A percentile compares a stretch with the other conserved stretches of the same genome.
phyloP scores from a whole-genome alignment of 2,113 vertebrate species.

The Ptilorrhoa leucosticta region DNA sequence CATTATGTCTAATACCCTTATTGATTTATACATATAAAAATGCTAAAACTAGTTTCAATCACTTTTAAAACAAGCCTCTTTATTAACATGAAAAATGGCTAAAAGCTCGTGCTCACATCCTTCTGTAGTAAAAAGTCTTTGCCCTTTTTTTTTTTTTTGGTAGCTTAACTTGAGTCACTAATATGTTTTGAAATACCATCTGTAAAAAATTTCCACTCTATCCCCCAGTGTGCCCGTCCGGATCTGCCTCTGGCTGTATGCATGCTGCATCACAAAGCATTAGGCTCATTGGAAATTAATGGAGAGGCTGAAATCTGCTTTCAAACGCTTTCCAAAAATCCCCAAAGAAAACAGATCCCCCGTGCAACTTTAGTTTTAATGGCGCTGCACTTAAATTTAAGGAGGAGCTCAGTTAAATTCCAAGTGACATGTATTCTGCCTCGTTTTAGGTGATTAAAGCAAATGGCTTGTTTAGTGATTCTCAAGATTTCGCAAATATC shows the following conservation, averaged over 20 bases:
- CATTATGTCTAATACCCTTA: neutral
- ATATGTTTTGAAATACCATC: constrained; percentile 50
- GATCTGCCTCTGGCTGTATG: constrained; percentile 38
- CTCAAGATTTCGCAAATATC: neutral
- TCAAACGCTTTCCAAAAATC: constrained; percentile 19
- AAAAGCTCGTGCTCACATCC: neutral
- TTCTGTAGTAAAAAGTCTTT: neutral
- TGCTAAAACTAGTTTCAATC: constrained; percentile 2
- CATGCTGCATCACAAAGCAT: constrained; percentile 53
- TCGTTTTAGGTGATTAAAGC: neutral
- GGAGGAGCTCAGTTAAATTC: neutral
- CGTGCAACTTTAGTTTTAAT: constrained; percentile 1
- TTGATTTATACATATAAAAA: constrained; percentile 27
- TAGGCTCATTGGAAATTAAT: constrained; percentile 51
- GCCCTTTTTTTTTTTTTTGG: neutral
- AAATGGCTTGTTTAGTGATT: neutral
- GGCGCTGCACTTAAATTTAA: neutral
- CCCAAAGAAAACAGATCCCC: constrained; percentile 1
- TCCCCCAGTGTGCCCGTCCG: constrained; percentile 14
- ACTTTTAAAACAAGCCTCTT: neutral
- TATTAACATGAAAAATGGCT: constrained; percentile 18
- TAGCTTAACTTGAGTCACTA: constrained; percentile 28
- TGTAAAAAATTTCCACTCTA: constrained; percentile 49
- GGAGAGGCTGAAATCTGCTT: constrained; percentile 25
- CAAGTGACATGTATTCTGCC: neutral